Evolutionary conservation across 2,888 invertebrate species (phyloP), one percentile per base, ranked within the genome.

Genomic region (Catocala nupta): DNA sequence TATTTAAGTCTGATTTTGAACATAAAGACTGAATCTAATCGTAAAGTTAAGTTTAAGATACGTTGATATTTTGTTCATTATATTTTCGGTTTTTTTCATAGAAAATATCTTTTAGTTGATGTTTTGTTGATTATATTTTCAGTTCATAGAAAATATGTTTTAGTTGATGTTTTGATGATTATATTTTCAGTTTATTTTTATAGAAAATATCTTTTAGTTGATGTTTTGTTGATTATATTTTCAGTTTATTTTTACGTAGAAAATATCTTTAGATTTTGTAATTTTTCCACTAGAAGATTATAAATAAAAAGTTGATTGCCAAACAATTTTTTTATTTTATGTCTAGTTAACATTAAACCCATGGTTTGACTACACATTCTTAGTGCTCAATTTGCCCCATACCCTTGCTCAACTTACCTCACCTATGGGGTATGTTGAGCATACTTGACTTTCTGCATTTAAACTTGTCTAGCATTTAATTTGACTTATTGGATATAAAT

Each of bases 371-470:
- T 43, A 43, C 6, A 43, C 4, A 55, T 70, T 63, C 64, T 71
- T 58, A 66, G 47, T 74, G 67, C 73, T 78, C 67, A 73, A 73
- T 33, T 67, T 72, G 60, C 73, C 68, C 68, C 70, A 75, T 74
- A 71, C 71, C 72, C 66, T 66, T 73, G 73, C 75, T 73, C 74
- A 73, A 75, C 73, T 75, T 75, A 72, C 75, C 75, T 62, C 72
- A 71, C 73, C 73, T 59, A 68, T 74, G 76, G 75, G 74, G 73
- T 70, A 77, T 68, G 49, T 75, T 73, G 73, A 77, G 70, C 71
- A 64, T 66, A 39, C 13, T 55, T 71, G 68, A 77, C 67, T 68
- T 73, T 68, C 67, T 72, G 61, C 68, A 72, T 56, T 66, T 70
- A 68, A 73, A 73, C 51, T 34, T 59, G 71, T 74, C 66, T 70